phyloP scores from a whole-genome alignment of 2,797 vertebrate genomes.

The Petrocephalus sullivani region DNA sequence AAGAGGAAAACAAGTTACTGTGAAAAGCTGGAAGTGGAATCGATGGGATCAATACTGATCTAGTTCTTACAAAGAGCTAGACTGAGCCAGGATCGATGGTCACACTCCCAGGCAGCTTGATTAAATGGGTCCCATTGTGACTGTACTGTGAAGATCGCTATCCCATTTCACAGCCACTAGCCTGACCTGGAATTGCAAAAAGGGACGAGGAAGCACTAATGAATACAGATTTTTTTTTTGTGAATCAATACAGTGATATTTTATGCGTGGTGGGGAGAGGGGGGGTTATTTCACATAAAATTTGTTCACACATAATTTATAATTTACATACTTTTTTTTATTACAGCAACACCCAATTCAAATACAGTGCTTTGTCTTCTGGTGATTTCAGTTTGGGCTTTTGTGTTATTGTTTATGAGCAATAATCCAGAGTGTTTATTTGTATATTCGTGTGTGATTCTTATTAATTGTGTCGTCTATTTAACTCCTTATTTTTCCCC shows the following conservation, averaged over 20 bases:
- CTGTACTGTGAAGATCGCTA: slow-evolving; percentile 54
- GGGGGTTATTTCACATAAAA: background rate
- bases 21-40: slow-evolving; percentile 20
- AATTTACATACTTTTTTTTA: background rate
- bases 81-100: slow-evolving; percentile 52
- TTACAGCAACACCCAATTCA: background rate
- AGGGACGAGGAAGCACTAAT: slow-evolving; percentile 39
- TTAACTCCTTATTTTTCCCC: too few relatives aligned
- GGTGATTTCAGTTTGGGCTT: background rate
- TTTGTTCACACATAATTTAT: background rate
- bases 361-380: background rate
- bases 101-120: slow-evolving; percentile 51
- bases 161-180: slow-evolving; percentile 36
- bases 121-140: slow-evolving; percentile 47
- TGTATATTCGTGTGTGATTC: too few relatives aligned
- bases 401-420: background rate
- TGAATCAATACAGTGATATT: background rate
- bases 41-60: slow-evolving; percentile 55
- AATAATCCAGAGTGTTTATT: too few relatives aligned
- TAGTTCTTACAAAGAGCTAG: slow-evolving; percentile 40
- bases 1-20: background rate
- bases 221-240: background rate
- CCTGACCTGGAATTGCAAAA: slow-evolving; percentile 55
- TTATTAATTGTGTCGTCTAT: too few relatives aligned
- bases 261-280: background rate